Evolutionary conservation across 2,113 vertebrate species (phyloP).

Genomic region (Astur gentilis): DNA sequence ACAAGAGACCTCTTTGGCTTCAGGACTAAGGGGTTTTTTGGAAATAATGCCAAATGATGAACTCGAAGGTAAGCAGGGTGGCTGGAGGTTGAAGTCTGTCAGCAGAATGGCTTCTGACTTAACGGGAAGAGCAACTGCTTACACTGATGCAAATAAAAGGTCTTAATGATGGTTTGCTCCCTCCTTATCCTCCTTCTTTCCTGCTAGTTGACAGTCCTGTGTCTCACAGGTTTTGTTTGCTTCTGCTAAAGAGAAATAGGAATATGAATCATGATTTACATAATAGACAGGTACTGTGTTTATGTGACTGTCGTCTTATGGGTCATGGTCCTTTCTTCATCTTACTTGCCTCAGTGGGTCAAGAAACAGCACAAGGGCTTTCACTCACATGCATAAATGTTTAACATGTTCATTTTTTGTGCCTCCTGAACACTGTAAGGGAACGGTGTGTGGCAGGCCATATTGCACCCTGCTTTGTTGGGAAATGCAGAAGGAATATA

Average conservation of each 20-base stretch:
- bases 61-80: background rate
- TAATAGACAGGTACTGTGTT: background rate
- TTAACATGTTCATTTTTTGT: background rate
- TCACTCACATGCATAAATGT: rapidly evolving
- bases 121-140: background rate
- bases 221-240: background rate
- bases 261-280: rapidly evolving
- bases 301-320: rapidly evolving
- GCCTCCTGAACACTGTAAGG: background rate
- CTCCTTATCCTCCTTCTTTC: background rate
- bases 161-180: background rate
- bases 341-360: background rate
- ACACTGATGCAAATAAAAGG: background rate
- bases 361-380: background rate
- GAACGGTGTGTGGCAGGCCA: background rate
- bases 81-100: background rate
- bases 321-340: background rate
- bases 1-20: background rate
- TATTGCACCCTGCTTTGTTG: background rate
- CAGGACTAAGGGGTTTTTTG: background rate
- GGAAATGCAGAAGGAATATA: background rate
- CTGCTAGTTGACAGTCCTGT: background rate
- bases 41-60: background rate
- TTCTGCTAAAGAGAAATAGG: background rate
- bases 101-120: background rate